phyloP scores from a whole-genome alignment of 1,140 invertebrate species.

The Theocolax elegans region DNA sequence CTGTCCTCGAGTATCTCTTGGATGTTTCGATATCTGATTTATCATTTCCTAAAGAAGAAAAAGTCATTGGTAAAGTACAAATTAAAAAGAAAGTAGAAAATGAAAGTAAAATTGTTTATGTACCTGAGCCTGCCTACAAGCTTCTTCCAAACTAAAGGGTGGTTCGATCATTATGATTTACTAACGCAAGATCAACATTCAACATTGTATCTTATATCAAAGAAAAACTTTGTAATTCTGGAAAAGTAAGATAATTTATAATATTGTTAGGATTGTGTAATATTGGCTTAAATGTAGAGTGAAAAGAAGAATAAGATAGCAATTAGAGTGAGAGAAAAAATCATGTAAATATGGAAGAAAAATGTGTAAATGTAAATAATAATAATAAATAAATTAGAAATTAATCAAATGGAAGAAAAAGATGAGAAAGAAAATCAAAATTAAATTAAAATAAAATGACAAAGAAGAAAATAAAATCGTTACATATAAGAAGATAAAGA shows the following conservation, averaged over 20 bases:
- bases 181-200: slow-evolving; percentile 42
- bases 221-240: slow-evolving; percentile 54
- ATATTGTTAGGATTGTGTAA: no score
- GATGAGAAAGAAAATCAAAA: no score
- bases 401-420: no score
- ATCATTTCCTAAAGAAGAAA: slow-evolving; percentile 58
- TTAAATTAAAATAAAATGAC: no score
- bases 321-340: neutral
- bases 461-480: no score
- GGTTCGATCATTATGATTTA: slow-evolving; percentile 60
- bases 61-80: neutral
- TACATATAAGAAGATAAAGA: no score
- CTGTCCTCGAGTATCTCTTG: slow-evolving; percentile 52
- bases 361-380: neutral
- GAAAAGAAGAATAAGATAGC: no score
- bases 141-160: slow-evolving; percentile 61
- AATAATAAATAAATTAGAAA: no score
- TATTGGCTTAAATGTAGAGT: no score
- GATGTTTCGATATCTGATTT: slow-evolving; percentile 57
- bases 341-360: no score
- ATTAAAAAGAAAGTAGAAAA: slow-evolving; percentile 10
- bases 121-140: slow-evolving; percentile 64
- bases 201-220: slow-evolving; percentile 62
- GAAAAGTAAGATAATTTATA: slow-evolving; percentile 36
- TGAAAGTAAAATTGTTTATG: slow-evolving; percentile 3